Percentiles rank a stretch among this genome's conserved stretches.
Evolutionary conservation across 2,888 invertebrate species (phyloP).

Genomic region (Chorisops tibialis): DNA sequence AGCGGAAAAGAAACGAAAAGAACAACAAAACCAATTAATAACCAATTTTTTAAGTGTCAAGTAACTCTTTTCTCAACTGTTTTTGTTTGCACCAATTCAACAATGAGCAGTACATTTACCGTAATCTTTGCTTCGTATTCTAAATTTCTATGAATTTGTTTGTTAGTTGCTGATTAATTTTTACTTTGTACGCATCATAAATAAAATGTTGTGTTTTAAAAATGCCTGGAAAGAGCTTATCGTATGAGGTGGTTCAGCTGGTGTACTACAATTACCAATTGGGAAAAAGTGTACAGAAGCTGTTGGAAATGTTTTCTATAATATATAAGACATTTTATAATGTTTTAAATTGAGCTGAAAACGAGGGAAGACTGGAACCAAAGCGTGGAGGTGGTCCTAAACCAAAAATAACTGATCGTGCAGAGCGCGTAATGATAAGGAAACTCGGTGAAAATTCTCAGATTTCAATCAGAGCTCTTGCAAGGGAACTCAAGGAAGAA

Average conservation of each 20-base stretch:
- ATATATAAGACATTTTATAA: slow-evolving; percentile 30
- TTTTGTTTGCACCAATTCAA: neutral
- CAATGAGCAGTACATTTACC: neutral
- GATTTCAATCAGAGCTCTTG: slow-evolving; percentile 31
- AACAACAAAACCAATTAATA: no score
- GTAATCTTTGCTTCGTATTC: neutral
- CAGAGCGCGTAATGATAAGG: slow-evolving; percentile 26
- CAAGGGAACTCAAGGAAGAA: slow-evolving; percentile 29
- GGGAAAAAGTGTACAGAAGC: slow-evolving; percentile 25
- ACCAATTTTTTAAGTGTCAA: neutral
- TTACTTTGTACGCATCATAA: neutral
- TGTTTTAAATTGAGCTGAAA: slow-evolving; percentile 29
- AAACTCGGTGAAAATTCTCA: slow-evolving; percentile 30
- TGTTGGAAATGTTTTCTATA: slow-evolving; percentile 31
- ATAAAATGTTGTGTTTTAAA: slow-evolving; percentile 8
- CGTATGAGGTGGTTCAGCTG: slow-evolving; percentile 31
- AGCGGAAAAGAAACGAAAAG: no score
- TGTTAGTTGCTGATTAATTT: neutral
- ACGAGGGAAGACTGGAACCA: slow-evolving; percentile 30
- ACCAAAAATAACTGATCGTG: slow-evolving; percentile 27
- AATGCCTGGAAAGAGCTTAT: no score
- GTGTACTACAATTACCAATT: slow-evolving; percentile 23
- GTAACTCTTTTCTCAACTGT: neutral
- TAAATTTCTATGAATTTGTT: neutral
- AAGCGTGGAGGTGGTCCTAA: slow-evolving; percentile 28